A percentile compares a stretch with the other conserved stretches of the same genome.
phyloP scores from a whole-genome alignment of 2,113 vertebrate species.

The Apodemus speciosus region DNA sequence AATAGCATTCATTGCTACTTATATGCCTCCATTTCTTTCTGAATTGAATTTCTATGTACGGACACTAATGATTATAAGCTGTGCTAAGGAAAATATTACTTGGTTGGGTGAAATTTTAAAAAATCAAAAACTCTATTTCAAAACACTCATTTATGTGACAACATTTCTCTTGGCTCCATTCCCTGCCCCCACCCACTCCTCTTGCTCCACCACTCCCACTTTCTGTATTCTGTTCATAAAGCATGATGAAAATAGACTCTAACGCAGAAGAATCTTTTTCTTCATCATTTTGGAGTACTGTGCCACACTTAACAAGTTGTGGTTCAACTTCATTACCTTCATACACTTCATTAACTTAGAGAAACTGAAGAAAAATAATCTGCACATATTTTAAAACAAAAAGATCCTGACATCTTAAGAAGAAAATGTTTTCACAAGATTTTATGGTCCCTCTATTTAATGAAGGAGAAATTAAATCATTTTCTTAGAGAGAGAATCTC shows the following conservation, averaged over 20 bases:
- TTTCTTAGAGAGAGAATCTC: background rate
- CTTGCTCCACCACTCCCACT: background rate
- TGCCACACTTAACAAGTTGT: conserved; percentile 3
- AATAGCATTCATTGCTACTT: background rate
- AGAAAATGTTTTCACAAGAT: conserved; percentile 29
- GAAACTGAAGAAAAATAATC: conserved; percentile 68
- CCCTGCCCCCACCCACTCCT: too few species aligned
- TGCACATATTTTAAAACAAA: conserved; percentile 29
- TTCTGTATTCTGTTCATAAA: background rate
- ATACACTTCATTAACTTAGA: conserved; percentile 59
- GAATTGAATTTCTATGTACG: background rate
- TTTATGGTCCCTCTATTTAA: conserved; percentile 61
- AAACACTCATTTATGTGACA: background rate
- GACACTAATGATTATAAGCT: background rate
- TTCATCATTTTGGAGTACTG: background rate
- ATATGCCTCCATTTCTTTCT: background rate
- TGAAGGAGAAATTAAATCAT: conserved; percentile 57
- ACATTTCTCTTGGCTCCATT: background rate
- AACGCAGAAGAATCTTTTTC: background rate
- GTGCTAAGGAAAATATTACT: background rate
- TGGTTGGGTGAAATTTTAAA: background rate
- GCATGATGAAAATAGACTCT: background rate
- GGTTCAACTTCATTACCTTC: conserved; percentile 61
- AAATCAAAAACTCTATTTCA: background rate
- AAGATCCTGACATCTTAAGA: conserved; percentile 59